Conservation (phyloP, 1,140 invertebrate species). For the Orius insidiosus region DNA sequence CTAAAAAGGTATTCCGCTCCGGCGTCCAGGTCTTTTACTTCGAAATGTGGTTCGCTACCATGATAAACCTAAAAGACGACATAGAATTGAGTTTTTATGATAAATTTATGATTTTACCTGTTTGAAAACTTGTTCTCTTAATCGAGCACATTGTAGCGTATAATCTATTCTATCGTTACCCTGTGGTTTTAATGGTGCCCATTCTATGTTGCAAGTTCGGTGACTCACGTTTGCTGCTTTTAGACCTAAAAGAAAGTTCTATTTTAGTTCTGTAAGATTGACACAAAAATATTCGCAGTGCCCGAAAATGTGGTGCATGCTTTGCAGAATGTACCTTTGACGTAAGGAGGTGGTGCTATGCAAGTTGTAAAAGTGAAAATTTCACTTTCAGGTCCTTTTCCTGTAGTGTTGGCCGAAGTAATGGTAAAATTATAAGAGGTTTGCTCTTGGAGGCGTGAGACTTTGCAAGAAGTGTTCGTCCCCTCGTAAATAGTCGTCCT, state of each 20-base stretch:
- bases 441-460: constrained; percentile 60
- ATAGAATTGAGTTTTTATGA: constrained; percentile 4
- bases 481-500: constrained; percentile 65
- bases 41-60: constrained; percentile 43
- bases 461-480: constrained; percentile 52
- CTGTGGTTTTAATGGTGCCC: constrained; percentile 30
- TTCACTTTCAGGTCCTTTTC: constrained; percentile 57
- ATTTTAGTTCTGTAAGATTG: not conserved
- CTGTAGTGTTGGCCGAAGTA: constrained; percentile 63
- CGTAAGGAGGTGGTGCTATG: constrained; percentile 54
- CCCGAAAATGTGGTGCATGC: not conserved
- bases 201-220: constrained; percentile 33
- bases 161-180: constrained; percentile 43
- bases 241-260: constrained; percentile 27
- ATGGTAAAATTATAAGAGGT: constrained; percentile 66
- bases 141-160: constrained; percentile 41
- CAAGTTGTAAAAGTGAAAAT: constrained; percentile 48
- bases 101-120: constrained; percentile 30
- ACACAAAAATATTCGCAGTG: not conserved
- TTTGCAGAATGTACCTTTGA: constrained; percentile 42
- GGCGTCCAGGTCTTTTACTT: constrained; percentile 44
- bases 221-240: constrained; percentile 31
- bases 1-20: constrained; percentile 52
- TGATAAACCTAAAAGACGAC: constrained; percentile 42
- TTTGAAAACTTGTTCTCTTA: constrained; percentile 40